phyloP scores from a whole-genome alignment of 1,140 invertebrate genomes.

The Littorina saxatilis region DNA sequence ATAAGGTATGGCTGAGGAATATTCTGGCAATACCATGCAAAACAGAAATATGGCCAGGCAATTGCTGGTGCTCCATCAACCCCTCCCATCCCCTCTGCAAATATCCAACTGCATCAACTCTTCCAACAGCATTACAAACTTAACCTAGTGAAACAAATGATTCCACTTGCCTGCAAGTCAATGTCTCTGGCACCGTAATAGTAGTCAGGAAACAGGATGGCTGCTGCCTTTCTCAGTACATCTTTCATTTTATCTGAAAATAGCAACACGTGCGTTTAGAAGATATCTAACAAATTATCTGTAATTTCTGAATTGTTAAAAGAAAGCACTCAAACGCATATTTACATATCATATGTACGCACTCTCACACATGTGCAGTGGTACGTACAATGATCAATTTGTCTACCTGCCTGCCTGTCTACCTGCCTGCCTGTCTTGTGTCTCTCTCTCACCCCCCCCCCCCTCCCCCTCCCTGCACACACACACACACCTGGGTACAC shows the following conservation, averaged over 20 bases:
- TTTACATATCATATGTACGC: background rate
- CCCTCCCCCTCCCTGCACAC: background rate
- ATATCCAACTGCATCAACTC: background rate
- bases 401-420: background rate
- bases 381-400: background rate
- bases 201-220: conserved; percentile 24
- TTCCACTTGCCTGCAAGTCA: background rate
- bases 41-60: no score
- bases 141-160: no score
- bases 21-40: no score
- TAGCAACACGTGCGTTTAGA: no score
- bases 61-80: background rate
- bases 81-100: background rate
- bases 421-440: background rate
- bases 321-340: background rate
- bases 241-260: conserved; percentile 2
- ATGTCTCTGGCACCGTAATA: background rate
- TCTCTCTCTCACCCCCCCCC: background rate
- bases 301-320: background rate
- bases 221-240: conserved; percentile 33
- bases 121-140: no score
- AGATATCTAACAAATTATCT: background rate
- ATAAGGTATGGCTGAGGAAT: no score
- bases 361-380: background rate
- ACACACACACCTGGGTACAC: background rate